Conservation (phyloP, 2,888 invertebrate species). For the Branchipolynoe longqiensis region DNA sequence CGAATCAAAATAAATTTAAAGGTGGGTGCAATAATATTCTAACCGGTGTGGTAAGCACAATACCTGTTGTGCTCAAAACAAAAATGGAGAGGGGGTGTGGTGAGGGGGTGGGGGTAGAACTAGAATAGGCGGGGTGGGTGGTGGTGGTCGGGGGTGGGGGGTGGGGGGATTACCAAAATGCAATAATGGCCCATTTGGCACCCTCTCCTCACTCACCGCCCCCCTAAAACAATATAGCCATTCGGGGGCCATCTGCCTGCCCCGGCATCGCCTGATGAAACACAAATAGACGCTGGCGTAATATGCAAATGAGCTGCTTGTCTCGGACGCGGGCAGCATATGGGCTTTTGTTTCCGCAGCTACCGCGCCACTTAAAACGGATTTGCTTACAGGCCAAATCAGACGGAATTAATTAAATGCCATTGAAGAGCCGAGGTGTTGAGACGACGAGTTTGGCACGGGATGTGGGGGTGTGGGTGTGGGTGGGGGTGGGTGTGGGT, state of each 20-base stretch:
- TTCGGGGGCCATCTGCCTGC: not conserved
- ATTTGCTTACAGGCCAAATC: conserved; percentile 36
- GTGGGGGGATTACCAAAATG: too few relatives aligned
- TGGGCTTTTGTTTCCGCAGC: too few relatives aligned
- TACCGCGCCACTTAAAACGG: too few relatives aligned
- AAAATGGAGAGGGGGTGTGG: not conserved
- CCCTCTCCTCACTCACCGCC: too few relatives aligned
- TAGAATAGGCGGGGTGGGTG: not conserved
- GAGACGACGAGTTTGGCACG: too few relatives aligned
- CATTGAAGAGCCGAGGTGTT: too few relatives aligned
- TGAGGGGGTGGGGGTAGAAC: not conserved
- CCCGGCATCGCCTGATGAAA: not conserved
- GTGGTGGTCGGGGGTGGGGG: not conserved
- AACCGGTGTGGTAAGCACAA: not conserved
- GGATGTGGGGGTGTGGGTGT: too few relatives aligned
- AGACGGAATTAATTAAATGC: conserved; percentile 42
- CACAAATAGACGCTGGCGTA: not conserved
- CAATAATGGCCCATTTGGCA: too few relatives aligned
- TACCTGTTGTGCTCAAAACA: not conserved
- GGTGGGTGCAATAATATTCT: not conserved
- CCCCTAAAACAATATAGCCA: not conserved
- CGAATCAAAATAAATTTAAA: not conserved
- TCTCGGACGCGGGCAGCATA: conserved; percentile 2
- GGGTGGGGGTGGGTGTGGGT: too few relatives aligned
- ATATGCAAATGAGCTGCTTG: conserved; percentile 37